Evolutionary conservation across 2,113 vertebrate species (phyloP), one percentile per base, ranked within the genome.

Genomic region (Triplophysa siluroides): DNA sequence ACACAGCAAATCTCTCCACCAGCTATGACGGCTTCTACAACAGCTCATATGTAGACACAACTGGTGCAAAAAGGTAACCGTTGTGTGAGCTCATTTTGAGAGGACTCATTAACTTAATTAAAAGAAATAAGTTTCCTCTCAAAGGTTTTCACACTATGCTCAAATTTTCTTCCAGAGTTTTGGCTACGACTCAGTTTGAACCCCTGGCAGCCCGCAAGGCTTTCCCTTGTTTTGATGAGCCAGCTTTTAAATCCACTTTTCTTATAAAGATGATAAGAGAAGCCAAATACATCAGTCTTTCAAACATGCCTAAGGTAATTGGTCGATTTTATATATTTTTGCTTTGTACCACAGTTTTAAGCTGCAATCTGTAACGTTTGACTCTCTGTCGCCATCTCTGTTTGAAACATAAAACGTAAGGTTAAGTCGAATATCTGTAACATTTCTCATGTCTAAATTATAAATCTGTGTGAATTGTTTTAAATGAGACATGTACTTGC

Each of bases 211-310:
- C 97, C 64, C 93, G 98, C 81, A 95, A 93, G 87, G 96, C 95
- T 86, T 99, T 99, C 91, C 98, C 98, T 1, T 99, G 98, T 90
- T 99, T 99, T 89, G 98, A 99, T 90, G 98, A 99, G 83, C 98
- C 98, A 78, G 89, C 91, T 43, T 95, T 98, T 89, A 99, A 99
- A 94, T 95, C 97, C 82, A 95, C 92, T 11, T 99, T 98, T 90
- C 82, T 87, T 76, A 88, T 99, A 86, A 95, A 84, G 91, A 96
- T 99, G 84, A 89, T 70, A 85, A 92, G 96, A 86, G 93, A 96
- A 83, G 83, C 89, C 26, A 85, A 90, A 45, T 91, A 96, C 84
- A 92, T 89, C 78, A 85, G 93, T 81, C 92, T 99, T 78, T 98
- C 98, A 84, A 99, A 99, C 91, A 99, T 99, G 98, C 96, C 95